A percentile compares a stretch with the other conserved stretches of the same genome.
Conservation (phyloP, 2,113 vertebrate species). For the Bombycilla garrulus region DNA sequence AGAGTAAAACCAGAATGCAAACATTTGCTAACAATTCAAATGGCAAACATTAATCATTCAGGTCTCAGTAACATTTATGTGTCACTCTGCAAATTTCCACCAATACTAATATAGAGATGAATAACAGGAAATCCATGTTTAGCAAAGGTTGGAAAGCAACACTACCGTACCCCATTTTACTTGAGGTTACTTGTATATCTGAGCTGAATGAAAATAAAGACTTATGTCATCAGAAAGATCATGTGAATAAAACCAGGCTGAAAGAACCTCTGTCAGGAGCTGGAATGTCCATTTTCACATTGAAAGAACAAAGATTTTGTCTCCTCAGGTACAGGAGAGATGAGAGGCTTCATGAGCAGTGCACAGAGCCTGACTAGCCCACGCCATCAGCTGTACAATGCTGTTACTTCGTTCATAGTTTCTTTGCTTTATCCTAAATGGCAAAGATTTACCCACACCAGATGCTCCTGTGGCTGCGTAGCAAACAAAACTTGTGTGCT, state of each 20-base stretch:
- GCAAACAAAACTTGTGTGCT: background rate
- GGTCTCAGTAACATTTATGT: accelerated
- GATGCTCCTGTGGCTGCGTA: accelerated
- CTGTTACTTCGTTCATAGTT: background rate
- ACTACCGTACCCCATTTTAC: background rate
- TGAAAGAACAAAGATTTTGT: background rate
- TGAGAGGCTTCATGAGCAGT: background rate
- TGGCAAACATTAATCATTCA: background rate
- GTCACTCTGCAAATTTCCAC: background rate
- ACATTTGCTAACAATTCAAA: background rate
- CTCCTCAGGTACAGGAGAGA: background rate
- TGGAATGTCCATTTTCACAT: background rate
- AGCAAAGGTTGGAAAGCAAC: background rate
- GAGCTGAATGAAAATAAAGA: background rate
- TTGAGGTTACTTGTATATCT: background rate
- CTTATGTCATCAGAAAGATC: background rate
- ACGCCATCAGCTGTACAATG: background rate
- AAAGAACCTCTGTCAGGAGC: background rate
- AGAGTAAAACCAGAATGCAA: background rate
- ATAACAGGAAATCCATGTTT: background rate
- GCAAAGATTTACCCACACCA: background rate
- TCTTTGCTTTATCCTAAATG: background rate
- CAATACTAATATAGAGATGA: background rate
- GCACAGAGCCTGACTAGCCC: background rate
- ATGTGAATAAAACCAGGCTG: background rate